Evolutionary conservation across 1,140 invertebrate genomes (phyloP).

Genomic region (Ephestia elutella): DNA sequence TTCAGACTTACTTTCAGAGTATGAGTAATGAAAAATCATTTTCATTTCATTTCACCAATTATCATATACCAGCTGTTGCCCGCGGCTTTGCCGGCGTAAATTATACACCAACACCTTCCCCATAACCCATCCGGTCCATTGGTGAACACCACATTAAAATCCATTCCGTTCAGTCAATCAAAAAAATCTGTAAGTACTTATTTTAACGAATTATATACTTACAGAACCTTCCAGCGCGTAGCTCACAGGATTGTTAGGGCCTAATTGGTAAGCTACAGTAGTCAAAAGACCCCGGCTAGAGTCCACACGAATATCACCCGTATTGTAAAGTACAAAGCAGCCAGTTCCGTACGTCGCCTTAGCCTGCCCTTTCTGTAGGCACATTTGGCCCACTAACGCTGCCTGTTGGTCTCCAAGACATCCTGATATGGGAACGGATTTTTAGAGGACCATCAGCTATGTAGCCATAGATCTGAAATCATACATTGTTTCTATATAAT

Average conservation of each 20-base stretch:
- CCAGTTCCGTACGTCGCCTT: constrained; percentile 99
- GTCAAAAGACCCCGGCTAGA: constrained; percentile 93
- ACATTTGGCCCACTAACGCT: constrained; percentile 95
- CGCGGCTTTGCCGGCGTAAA: no score
- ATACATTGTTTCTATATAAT: constrained; percentile 6
- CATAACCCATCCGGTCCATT: no score
- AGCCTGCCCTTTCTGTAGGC: constrained; percentile 90
- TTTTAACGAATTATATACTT: constrained; percentile 26
- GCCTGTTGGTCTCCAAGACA: constrained; percentile 96
- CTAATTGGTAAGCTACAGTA: constrained; percentile 96
- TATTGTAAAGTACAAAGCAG: constrained; percentile 97
- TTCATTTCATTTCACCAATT: no score
- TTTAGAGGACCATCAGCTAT: constrained; percentile 78
- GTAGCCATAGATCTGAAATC: constrained; percentile 85
- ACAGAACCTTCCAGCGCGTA: constrained; percentile 96
- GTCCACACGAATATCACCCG: constrained; percentile 86
- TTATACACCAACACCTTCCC: no score
- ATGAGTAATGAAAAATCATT: no score
- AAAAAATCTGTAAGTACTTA: no score
- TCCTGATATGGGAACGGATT: constrained; percentile 85
- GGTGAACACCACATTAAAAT: no score
- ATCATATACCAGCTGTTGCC: no score
- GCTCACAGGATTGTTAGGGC: constrained; percentile 81
- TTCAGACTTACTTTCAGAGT: no score
- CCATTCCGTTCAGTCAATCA: no score